Percentiles rank a stretch among this genome's conserved stretches.
phyloP scores from a whole-genome alignment of 1,140 invertebrate species.

The Agrilus planipennis region DNA sequence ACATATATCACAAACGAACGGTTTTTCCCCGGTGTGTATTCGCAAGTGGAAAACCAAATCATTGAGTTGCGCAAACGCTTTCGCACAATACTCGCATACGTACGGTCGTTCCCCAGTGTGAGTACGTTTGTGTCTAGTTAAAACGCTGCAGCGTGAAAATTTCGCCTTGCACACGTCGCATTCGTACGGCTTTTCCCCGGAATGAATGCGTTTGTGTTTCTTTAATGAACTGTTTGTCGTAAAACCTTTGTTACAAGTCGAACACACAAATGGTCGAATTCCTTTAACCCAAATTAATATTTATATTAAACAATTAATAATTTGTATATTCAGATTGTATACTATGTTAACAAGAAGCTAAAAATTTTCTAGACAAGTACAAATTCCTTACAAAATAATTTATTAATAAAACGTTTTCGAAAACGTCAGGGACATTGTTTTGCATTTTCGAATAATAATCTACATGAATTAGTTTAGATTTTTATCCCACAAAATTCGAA shows the following conservation, averaged over 20 bases:
- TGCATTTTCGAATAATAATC: too few relatives aligned
- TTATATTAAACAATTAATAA: constrained; percentile 2
- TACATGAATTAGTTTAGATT: too few relatives aligned
- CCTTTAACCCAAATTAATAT: constrained; percentile 26
- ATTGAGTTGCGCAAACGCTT: constrained; percentile 34
- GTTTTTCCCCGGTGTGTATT: constrained; percentile 71
- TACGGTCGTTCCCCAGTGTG: constrained; percentile 68
- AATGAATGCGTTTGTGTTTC: constrained; percentile 52
- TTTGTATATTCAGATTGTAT: too few relatives aligned
- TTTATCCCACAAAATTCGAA: too few relatives aligned
- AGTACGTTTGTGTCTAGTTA: constrained; percentile 52
- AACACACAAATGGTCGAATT: constrained; percentile 57
- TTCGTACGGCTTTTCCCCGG: constrained; percentile 69
- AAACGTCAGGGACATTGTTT: too few relatives aligned
- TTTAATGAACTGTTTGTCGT: constrained; percentile 60
- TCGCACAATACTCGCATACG: constrained; percentile 42
- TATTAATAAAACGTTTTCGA: too few relatives aligned
- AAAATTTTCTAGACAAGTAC: too few relatives aligned
- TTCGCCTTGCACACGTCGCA: constrained; percentile 76
- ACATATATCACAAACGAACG: constrained; percentile 73
- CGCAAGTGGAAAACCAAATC: constrained; percentile 55
- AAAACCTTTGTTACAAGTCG: constrained; percentile 60
- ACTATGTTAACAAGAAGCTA: too few relatives aligned
- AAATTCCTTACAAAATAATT: too few relatives aligned
- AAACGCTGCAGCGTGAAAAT: constrained; percentile 52